A percentile compares a stretch with the other conserved stretches of the same genome.
Evolutionary conservation across 2,113 vertebrate species (phyloP).

Genomic region (Sapayoa aenigma): DNA sequence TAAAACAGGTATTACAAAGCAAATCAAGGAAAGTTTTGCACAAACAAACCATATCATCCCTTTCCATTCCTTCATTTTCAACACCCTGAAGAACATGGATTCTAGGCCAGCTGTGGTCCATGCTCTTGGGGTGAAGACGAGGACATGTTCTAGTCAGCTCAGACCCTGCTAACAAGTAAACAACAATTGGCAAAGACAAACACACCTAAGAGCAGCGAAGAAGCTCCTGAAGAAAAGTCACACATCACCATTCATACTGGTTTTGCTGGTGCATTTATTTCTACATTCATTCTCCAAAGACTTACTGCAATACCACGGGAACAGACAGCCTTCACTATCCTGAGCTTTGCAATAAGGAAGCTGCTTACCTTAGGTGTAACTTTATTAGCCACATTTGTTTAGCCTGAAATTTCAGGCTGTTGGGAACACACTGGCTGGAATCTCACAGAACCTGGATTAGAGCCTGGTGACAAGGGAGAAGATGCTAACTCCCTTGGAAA

Average conservation of each 20-base stretch:
- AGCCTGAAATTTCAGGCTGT: not conserved
- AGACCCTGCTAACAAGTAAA: not conserved
- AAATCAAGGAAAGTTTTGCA: not conserved
- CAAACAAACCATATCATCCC: not conserved
- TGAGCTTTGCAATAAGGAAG: not conserved
- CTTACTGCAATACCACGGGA: not conserved
- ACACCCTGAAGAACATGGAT: not conserved
- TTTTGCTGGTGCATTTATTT: conserved; percentile 52
- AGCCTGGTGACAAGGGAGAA: not conserved
- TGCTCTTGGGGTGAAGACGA: not conserved
- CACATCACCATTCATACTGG: not conserved
- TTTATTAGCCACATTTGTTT: not conserved
- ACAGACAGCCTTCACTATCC: not conserved
- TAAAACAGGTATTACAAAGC: not conserved
- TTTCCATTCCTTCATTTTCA: conserved; percentile 10
- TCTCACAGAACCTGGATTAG: not conserved
- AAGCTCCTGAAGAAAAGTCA: not conserved
- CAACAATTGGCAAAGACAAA: not conserved
- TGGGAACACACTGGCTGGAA: not conserved
- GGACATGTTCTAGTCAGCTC: not conserved
- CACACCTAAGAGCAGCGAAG: conserved; percentile 29
- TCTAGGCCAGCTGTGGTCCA: conserved; percentile 1
- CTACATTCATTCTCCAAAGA: conserved; percentile 30
- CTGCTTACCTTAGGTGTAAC: not conserved
- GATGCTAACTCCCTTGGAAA: not conserved